A percentile compares a stretch with the other conserved stretches of the same genome.
Evolutionary conservation across 2,797 vertebrate genomes (phyloP).

Genomic region (Thamnophis elegans): DNA sequence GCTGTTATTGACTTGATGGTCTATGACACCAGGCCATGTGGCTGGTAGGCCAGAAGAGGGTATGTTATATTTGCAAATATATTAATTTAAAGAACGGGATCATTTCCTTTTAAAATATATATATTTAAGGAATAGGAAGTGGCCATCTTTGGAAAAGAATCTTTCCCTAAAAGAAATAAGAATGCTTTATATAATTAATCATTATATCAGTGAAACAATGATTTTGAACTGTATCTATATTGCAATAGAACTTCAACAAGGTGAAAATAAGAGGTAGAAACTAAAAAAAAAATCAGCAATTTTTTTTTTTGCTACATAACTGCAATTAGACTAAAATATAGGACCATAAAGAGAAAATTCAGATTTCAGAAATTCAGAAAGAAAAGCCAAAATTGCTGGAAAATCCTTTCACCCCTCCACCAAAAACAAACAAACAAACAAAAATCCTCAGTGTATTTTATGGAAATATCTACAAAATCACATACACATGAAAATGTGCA

Average conservation of each 20-base stretch:
- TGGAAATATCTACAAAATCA: neutral
- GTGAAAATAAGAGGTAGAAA: neutral
- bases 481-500: neutral
- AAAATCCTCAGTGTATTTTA: neutral
- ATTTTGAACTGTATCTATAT: neutral
- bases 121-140: constrained; percentile 32
- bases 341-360: neutral
- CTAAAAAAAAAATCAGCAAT: neutral
- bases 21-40: neutral
- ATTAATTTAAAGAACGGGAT: constrained; percentile 31
- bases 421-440: neutral
- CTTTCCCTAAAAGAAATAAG: constrained; percentile 36
- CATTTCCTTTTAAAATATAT: constrained; percentile 37
- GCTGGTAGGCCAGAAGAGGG: neutral
- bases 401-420: neutral
- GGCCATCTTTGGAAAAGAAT: constrained; percentile 40
- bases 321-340: neutral
- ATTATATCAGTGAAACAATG: neutral
- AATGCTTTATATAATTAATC: neutral
- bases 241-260: neutral
- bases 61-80: constrained; percentile 10
- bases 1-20: constrained; percentile 47
- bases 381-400: neutral
- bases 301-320: neutral
- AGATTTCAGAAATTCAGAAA: neutral